Percentiles rank a stretch among this genome's conserved stretches.
These are phyloP conservation scores for Semaprochilodus insignis DNA, from an alignment of 2,797 vertebrate genomes.

Conservation along the genomic window DNA sequence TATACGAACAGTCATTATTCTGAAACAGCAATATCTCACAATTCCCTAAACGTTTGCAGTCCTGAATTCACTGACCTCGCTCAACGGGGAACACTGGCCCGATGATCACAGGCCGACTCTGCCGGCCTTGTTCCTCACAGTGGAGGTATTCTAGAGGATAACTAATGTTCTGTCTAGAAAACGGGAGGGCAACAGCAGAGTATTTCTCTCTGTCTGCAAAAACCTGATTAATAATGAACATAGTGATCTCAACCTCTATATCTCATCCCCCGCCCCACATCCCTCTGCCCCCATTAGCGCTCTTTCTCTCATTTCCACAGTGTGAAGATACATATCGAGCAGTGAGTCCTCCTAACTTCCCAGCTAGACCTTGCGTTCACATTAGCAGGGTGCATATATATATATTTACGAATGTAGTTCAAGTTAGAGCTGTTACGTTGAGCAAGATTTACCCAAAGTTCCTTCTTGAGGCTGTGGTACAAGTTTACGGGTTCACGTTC, in stretches of 20 bases:
- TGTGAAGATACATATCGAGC: no score
- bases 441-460: no score
- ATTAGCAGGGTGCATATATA: neutral
- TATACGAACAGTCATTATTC: no score
- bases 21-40: no score
- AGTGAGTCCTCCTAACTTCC: no score
- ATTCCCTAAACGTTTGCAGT: no score
- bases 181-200: neutral
- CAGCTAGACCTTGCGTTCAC: no score
- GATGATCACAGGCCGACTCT: neutral
- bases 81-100: neutral
- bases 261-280: neutral
- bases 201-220: constrained; percentile 11
- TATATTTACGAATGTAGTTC: no score
- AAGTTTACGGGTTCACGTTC: no score
- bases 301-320: neutral
- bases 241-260: constrained; percentile 10
- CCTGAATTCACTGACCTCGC: no score
- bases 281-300: neutral
- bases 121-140: neutral
- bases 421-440: no score
- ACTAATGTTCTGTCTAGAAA: constrained; percentile 10
- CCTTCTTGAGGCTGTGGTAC: no score
- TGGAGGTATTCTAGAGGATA: neutral
- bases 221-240: constrained; percentile 45